phyloP scores from a whole-genome alignment of 2,113 vertebrate species.

The Spheniscus mendiculus region DNA sequence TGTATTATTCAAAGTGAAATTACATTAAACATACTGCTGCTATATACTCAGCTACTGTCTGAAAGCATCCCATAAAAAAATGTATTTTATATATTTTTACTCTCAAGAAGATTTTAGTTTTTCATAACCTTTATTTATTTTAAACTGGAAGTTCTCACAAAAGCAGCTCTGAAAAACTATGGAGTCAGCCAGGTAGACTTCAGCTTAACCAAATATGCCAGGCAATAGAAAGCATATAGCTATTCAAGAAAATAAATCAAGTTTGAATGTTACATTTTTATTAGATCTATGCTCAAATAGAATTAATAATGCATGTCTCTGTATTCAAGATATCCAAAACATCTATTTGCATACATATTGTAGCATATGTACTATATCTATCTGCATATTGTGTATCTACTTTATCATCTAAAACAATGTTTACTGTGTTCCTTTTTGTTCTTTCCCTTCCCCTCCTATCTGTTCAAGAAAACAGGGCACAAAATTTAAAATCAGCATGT shows the following conservation, averaged over 20 bases:
- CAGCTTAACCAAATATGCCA: neutral
- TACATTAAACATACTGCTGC: neutral
- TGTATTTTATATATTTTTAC: neutral
- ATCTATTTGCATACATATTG: accelerated
- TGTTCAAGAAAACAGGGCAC: neutral
- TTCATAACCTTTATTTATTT: neutral
- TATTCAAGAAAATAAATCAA: neutral
- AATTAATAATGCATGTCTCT: neutral
- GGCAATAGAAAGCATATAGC: neutral
- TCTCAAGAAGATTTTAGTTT: neutral
- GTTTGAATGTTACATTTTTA: neutral
- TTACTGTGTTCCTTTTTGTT: neutral
- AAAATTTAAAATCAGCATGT: neutral
- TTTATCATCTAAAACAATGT: neutral
- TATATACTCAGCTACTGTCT: neutral
- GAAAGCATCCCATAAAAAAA: neutral
- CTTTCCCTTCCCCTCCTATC: neutral
- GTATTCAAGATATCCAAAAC: neutral
- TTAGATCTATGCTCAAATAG: neutral
- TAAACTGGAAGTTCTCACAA: neutral
- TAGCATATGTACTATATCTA: accelerated
- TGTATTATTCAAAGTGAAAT: neutral
- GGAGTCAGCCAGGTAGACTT: neutral
- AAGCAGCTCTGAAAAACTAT: neutral
- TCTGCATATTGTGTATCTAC: accelerated